Evolutionary conservation across 2,888 invertebrate genomes (phyloP).

Genomic region (Acronicta aceris): DNA sequence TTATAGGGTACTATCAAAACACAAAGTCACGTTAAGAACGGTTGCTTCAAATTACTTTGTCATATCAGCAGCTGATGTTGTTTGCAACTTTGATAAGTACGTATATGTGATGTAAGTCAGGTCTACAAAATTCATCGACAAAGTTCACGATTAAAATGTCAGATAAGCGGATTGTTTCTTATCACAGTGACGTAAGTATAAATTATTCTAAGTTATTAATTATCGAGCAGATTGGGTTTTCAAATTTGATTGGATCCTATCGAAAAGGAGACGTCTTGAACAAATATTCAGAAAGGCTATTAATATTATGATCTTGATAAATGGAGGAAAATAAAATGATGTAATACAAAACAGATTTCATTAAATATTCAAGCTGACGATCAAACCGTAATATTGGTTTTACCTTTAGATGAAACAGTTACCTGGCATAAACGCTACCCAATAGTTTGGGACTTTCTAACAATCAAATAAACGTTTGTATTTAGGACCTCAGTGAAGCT

Average conservation of each 20-base stretch:
- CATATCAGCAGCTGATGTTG: conserved; percentile 26
- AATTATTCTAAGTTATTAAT: conserved; percentile 42
- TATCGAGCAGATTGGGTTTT: conserved; percentile 22
- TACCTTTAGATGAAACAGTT: background rate
- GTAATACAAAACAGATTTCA: conserved; percentile 13
- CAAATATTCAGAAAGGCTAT: conserved; percentile 26
- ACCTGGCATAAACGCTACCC: background rate
- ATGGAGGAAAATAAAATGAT: conserved; percentile 27
- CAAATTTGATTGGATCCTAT: conserved; percentile 35
- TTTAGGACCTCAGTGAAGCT: conserved; percentile 9
- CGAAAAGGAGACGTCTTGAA: conserved; percentile 29
- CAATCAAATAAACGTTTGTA: conserved; percentile 12
- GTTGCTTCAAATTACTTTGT: conserved; percentile 17
- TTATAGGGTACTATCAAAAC: conserved; percentile 14
- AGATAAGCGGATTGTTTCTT: conserved; percentile 40
- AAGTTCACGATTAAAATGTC: conserved; percentile 26
- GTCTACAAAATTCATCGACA: conserved; percentile 33
- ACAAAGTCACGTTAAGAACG: conserved; percentile 31
- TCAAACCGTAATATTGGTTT: background rate
- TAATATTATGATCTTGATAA: conserved; percentile 43
- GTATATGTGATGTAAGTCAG: conserved; percentile 44
- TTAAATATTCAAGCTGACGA: background rate
- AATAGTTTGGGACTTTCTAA: background rate
- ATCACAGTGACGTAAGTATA: conserved; percentile 44
- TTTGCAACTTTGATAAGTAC: conserved; percentile 29